phyloP scores from a whole-genome alignment of 2,113 vertebrate genomes.

The Symphodus melops region DNA sequence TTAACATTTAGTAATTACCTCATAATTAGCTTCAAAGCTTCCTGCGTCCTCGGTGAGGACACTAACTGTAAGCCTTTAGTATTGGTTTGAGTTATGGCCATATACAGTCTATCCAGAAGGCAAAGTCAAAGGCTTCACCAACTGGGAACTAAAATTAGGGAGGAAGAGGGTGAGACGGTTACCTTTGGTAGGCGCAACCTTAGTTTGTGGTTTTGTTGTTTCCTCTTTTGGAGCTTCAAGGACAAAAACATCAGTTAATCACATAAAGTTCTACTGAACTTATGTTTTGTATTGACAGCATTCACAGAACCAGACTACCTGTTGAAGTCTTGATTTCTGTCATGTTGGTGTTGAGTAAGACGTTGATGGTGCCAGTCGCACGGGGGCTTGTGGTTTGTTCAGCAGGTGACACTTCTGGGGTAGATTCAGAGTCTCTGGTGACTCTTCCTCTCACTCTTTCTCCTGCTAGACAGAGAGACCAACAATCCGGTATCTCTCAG shows the following conservation, averaged over 20 bases:
- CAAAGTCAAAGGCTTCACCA: slow-evolving; percentile 44
- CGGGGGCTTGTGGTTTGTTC: slow-evolving; percentile 20
- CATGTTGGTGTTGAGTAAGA: not conserved
- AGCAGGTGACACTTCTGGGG: not conserved
- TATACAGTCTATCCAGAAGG: not conserved
- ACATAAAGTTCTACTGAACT: not conserved
- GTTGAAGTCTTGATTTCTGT: not conserved
- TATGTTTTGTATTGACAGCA: not conserved
- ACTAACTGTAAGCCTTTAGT: slow-evolving; percentile 17
- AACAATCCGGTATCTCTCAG: too few species aligned
- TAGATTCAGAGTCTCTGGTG: slow-evolving; percentile 15
- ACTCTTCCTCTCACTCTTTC: slow-evolving; percentile 1
- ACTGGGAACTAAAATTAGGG: slow-evolving; percentile 18
- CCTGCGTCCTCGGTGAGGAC: slow-evolving; percentile 12
- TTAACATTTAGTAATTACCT: slow-evolving; percentile 52
- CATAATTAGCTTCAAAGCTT: slow-evolving; percentile 49
- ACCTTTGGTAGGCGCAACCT: slow-evolving; percentile 37
- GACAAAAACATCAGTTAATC: not conserved
- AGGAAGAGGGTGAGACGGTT: not conserved
- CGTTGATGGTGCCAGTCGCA: not conserved
- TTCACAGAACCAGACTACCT: slow-evolving; percentile 38
- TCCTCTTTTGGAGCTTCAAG: slow-evolving; percentile 31
- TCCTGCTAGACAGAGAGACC: slow-evolving; percentile 30
- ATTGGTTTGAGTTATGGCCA: slow-evolving; percentile 11
- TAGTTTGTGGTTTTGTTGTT: slow-evolving; percentile 12